Evolutionary conservation across 1,140 invertebrate genomes (phyloP), one percentile per base, ranked within the genome.

Genomic region (Drusus annulatus): DNA sequence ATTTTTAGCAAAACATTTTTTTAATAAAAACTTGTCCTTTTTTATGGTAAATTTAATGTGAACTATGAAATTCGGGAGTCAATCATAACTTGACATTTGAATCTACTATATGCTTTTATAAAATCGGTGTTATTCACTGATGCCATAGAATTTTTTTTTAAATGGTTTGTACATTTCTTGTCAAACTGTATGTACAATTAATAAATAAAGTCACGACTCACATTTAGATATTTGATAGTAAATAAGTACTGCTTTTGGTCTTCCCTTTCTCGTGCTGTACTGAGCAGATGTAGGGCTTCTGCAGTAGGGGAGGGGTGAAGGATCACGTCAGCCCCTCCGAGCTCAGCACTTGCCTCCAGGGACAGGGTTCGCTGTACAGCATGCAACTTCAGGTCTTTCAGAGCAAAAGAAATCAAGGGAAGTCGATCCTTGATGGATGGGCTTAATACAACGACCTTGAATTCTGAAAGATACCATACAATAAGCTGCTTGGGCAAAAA

Each of bases 281-380:
- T 92, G 16, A 95, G 91, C 79, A 96, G 91, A 65, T 92, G 88
- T n/a, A 95, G 90, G 58, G 92, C 87, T 36, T 91, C 86, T 7
- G 87, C 85, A 10, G 88, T 87, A 3, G 86, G 83, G 60, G 87
- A 83, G 28, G 92, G 90, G 78, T 92, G 92, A 60, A 93, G 91
- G 4, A 88, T 90, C 17, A 96, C 86, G 79, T 90, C 90, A n/a
- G 96, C 90, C 1, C 93, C 92, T 0, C 95, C 96, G 21, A 98
- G 88, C 84, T 93, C 91, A 0, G 94, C 85, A 3, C 88, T 89
- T 0, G 95, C 92, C 62, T 92, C 91, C 31, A 95, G 91, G 81
- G 96, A 94, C 82, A 93, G 97, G 0, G 95, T 96, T 85, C 94
- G 91, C 84, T 95, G 93, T 0, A 91, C 88, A 54, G 96, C 89